phyloP scores from a whole-genome alignment of 2,888 invertebrate species.

The Drosophila meridionalis region DNA sequence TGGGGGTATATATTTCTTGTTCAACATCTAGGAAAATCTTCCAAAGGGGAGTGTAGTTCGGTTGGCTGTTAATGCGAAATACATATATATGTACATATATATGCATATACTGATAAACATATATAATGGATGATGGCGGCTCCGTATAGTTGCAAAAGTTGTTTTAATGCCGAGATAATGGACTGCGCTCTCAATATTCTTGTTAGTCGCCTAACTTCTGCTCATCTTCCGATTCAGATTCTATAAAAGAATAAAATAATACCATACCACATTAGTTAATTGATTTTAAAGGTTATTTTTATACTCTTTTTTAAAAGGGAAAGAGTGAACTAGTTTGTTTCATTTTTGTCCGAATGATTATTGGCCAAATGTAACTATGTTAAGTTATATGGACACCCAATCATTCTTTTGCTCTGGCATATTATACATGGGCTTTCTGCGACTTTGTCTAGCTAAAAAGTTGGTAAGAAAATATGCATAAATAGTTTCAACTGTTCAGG shows the following conservation, averaged over 20 bases:
- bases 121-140: slow-evolving; percentile 32
- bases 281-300: too few species aligned
- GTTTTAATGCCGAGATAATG: slow-evolving; percentile 20
- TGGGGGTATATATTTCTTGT: slow-evolving; percentile 29
- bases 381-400: slow-evolving; percentile 80
- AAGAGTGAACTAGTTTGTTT: background rate
- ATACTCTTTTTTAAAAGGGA: too few species aligned
- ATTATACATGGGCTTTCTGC: slow-evolving; percentile 41
- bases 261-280: background rate
- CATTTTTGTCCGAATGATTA: slow-evolving; percentile 65
- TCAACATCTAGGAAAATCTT: slow-evolving; percentile 52
- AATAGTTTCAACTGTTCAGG: slow-evolving; percentile 59
- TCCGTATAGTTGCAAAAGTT: slow-evolving; percentile 16
- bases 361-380: slow-evolving; percentile 77
- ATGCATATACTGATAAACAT: background rate
- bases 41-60: slow-evolving; percentile 66
- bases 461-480: slow-evolving; percentile 38
- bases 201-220: slow-evolving; percentile 82
- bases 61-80: slow-evolving; percentile 59
- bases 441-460: slow-evolving; percentile 30
- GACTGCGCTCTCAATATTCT: slow-evolving; percentile 25
- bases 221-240: slow-evolving; percentile 85
- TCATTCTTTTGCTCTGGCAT: slow-evolving; percentile 70
- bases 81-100: slow-evolving; percentile 19
- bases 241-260: slow-evolving; percentile 63